A percentile compares a stretch with the other conserved stretches of the same genome.
phyloP scores from a whole-genome alignment of 2,113 vertebrate species.

The Naja naja region DNA sequence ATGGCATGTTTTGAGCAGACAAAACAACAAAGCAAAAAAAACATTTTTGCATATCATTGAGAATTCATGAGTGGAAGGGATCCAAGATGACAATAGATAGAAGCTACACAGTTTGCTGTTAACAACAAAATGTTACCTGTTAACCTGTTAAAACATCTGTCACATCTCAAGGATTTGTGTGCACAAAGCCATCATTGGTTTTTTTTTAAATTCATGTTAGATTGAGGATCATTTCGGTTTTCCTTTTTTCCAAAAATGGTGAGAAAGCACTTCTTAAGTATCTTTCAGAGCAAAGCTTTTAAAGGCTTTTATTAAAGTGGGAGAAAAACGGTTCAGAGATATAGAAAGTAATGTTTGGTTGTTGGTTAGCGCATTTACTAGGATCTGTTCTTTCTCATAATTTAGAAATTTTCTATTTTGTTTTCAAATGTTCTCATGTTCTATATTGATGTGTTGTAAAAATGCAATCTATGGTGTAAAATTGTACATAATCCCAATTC shows the following conservation, averaged over 20 bases:
- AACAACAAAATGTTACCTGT: not conserved
- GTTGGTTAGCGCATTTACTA: constrained; percentile 64
- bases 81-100: not conserved
- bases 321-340: constrained; percentile 49
- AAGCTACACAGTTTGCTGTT: not conserved
- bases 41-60: not conserved
- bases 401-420: constrained; percentile 65
- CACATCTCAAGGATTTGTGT: constrained; percentile 3
- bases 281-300: constrained; percentile 51
- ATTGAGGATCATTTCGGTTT: constrained; percentile 52
- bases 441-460: constrained; percentile 73
- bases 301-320: constrained; percentile 44
- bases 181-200: constrained; percentile 11
- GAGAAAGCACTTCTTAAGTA: constrained; percentile 42
- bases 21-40: not conserved
- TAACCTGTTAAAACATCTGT: not conserved
- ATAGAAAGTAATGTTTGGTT: constrained; percentile 51
- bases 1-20: not conserved
- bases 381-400: constrained; percentile 58
- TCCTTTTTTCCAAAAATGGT: constrained; percentile 29
- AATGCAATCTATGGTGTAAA: constrained; percentile 70
- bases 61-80: not conserved
- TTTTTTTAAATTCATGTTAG: constrained; percentile 52
- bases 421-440: constrained; percentile 68
- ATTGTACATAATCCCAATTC: constrained; percentile 74